phyloP scores from a whole-genome alignment of 2,888 invertebrate genomes.

The Catonia carolina region DNA sequence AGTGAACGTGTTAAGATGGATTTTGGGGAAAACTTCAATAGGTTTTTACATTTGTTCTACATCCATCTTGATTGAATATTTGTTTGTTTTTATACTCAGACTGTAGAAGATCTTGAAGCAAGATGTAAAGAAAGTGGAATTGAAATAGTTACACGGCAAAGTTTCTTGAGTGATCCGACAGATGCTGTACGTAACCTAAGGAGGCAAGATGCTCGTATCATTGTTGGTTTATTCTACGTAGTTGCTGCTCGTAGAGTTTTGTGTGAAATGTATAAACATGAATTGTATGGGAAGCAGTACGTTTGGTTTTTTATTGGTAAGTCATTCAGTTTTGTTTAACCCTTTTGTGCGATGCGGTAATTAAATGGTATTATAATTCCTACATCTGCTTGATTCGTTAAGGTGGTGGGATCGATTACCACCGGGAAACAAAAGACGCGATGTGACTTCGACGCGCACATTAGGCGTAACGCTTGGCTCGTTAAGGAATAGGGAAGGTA shows the following conservation, averaged over 20 bases:
- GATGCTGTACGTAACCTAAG: slow-evolving; percentile 93
- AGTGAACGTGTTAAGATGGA: no score
- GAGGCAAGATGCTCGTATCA: slow-evolving; percentile 94
- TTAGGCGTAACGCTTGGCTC: no score
- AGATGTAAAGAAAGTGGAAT: slow-evolving; percentile 87
- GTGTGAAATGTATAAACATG: slow-evolving; percentile 92
- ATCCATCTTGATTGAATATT: no score
- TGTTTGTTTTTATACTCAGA: slow-evolving; percentile 65
- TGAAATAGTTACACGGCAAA: slow-evolving; percentile 93
- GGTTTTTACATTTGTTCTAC: no score
- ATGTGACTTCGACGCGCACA: no score
- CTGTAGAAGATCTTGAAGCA: slow-evolving; percentile 93
- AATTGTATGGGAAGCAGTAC: slow-evolving; percentile 88
- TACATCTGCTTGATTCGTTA: no score
- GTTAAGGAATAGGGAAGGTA: no score
- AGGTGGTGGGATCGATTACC: no score
- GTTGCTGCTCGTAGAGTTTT: slow-evolving; percentile 93
- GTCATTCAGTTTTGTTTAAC: slow-evolving; percentile 38
- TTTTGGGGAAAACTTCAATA: no score
- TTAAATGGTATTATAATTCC: no score
- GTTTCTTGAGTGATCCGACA: slow-evolving; percentile 92
- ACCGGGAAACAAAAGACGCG: no score
- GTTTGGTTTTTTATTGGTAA: slow-evolving; percentile 99
- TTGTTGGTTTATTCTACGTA: slow-evolving; percentile 97
- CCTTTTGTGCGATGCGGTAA: no score